phyloP scores from a whole-genome alignment of 2,797 vertebrate species.

The Rhinophrynus dorsalis region DNA sequence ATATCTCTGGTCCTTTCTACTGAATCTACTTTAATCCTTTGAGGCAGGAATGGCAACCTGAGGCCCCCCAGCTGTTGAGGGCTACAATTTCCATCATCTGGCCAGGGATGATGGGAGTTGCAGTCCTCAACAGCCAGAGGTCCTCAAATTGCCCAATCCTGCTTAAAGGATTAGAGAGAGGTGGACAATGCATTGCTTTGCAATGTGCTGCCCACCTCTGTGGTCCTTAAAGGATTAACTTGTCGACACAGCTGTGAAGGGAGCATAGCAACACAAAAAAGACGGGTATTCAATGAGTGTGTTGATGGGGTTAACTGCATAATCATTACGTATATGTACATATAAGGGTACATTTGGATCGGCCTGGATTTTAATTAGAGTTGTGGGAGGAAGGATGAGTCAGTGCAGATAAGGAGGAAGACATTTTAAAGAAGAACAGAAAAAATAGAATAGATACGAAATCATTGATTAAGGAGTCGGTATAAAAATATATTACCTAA shows the following conservation, averaged over 20 bases:
- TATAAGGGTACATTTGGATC: constrained; percentile 34
- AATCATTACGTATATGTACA: constrained; percentile 33
- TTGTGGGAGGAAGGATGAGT: constrained; percentile 47
- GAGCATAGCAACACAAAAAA: neutral
- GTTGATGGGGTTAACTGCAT: constrained; percentile 26
- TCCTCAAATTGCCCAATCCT: too few relatives aligned
- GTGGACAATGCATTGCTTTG: too few relatives aligned
- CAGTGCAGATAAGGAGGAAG: constrained; percentile 39
- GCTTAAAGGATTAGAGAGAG: too few relatives aligned
- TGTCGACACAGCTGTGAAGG: neutral
- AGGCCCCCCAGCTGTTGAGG: too few relatives aligned
- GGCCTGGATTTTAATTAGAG: constrained; percentile 45
- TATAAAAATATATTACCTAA: neutral
- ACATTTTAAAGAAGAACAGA: constrained; percentile 31
- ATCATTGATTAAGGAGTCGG: constrained; percentile 12
- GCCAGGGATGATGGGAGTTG: too few relatives aligned
- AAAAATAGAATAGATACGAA: constrained; percentile 43
- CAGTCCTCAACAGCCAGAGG: too few relatives aligned
- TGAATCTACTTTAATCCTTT: constrained; percentile 5
- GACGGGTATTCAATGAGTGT: neutral
- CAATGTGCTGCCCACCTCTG: too few relatives aligned
- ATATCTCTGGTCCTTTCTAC: constrained; percentile 3
- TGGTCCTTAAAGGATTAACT: too few relatives aligned
- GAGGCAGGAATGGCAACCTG: too few relatives aligned
- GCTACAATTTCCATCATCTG: too few relatives aligned